Percentiles rank a stretch among this genome's conserved stretches.
Conservation (phyloP, 2,113 vertebrate species). For the Chlorodrepanis virens region DNA sequence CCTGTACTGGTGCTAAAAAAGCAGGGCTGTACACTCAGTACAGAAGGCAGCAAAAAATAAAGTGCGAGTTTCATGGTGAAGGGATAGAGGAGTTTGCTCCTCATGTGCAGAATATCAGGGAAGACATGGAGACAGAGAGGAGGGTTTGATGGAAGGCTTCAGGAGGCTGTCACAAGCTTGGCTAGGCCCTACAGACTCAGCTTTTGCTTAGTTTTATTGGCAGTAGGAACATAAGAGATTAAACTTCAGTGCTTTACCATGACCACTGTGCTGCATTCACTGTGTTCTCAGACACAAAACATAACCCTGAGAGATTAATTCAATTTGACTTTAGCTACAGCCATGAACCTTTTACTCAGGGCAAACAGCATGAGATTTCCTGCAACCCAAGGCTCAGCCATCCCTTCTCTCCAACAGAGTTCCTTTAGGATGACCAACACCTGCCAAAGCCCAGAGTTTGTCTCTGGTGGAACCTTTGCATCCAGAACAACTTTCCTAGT, state of each 20-base stretch:
- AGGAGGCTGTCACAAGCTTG: not conserved
- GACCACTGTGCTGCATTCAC: not conserved
- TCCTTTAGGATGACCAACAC: not conserved
- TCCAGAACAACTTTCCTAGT: not conserved
- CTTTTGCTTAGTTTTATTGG: not conserved
- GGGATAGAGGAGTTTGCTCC: not conserved
- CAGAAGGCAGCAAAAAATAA: not conserved
- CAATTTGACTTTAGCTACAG: not conserved
- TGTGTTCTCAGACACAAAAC: not conserved
- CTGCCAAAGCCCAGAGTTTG: not conserved
- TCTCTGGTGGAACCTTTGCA: rapidly evolving
- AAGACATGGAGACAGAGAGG: not conserved
- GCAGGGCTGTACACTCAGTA: not conserved
- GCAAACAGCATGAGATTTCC: not conserved
- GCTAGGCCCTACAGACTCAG: not conserved
- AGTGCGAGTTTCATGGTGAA: not conserved
- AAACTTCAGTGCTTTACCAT: not conserved
- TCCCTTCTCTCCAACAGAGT: not conserved
- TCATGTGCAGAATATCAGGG: not conserved
- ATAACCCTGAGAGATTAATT: not conserved
- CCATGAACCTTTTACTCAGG: not conserved
- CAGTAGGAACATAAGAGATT: not conserved
- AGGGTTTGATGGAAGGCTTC: not conserved
- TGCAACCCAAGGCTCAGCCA: not conserved
- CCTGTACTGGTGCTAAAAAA: not conserved